phyloP scores from a whole-genome alignment of 1,140 invertebrate genomes.

The Drosophila paulistorum region DNA sequence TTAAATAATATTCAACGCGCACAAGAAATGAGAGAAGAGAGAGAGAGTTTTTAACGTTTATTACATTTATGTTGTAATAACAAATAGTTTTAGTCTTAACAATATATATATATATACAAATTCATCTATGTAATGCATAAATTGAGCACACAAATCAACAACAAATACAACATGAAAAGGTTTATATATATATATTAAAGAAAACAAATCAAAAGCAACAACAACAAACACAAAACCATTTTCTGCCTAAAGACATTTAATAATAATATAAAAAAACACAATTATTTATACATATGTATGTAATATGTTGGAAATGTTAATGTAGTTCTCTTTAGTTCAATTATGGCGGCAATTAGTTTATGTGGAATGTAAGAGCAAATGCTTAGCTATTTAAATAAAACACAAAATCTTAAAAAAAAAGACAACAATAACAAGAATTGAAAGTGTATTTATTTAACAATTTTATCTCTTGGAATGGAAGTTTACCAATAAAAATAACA shows the following conservation, averaged over 20 bases:
- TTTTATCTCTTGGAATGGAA: not conserved
- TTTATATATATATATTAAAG: constrained; percentile 17
- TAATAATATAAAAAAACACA: too few relatives aligned
- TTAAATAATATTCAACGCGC: not conserved
- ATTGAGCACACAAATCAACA: constrained; percentile 55
- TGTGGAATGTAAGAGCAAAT: constrained; percentile 53
- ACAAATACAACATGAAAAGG: constrained; percentile 22
- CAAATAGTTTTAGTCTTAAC: constrained; percentile 65
- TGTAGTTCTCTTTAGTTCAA: constrained; percentile 68
- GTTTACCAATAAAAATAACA: not conserved
- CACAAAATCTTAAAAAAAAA: constrained; percentile 43
- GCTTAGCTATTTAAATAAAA: constrained; percentile 74
- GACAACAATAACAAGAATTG: constrained; percentile 9
- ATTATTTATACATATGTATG: not conserved
- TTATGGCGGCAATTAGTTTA: constrained; percentile 68
- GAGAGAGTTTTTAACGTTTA: constrained; percentile 64
- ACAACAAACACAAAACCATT: constrained; percentile 24
- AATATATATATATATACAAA: constrained; percentile 27
- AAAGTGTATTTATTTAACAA: not conserved
- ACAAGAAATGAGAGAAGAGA: not conserved
- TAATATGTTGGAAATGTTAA: constrained; percentile 33
- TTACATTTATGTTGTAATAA: constrained; percentile 74
- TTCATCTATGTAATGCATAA: constrained; percentile 46
- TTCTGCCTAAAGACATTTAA: constrained; percentile 42
- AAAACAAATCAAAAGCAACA: constrained; percentile 28